Percentiles rank a stretch among this genome's conserved stretches.
Evolutionary conservation across 1,140 invertebrate species (phyloP).

Genomic region (Brachionus sp.): DNA sequence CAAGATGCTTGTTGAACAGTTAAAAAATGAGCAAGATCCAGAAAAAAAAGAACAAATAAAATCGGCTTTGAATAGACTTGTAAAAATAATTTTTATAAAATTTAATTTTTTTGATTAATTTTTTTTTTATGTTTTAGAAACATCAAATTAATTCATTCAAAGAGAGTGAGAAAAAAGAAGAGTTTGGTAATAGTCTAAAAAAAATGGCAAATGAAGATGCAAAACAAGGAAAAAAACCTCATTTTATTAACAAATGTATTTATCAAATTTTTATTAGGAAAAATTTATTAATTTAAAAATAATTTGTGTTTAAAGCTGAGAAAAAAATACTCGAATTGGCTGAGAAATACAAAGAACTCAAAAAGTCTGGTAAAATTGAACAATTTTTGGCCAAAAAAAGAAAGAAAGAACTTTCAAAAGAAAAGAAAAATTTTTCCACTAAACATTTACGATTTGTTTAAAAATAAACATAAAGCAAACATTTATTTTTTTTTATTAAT

Average conservation of each 20-base stretch:
- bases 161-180: constrained; percentile 62
- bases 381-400: constrained; percentile 71
- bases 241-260: constrained; percentile 77
- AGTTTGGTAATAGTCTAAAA: constrained; percentile 63
- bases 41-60: constrained; percentile 68
- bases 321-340: constrained; percentile 67
- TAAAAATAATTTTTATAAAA: constrained; percentile 49
- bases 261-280: constrained; percentile 47
- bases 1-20: constrained; percentile 57
- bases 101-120: no score
- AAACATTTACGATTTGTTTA: constrained; percentile 43
- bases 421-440: constrained; percentile 50
- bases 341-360: constrained; percentile 70
- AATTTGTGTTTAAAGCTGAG: constrained; percentile 65
- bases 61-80: constrained; percentile 69
- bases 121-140: constrained; percentile 58
- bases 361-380: constrained; percentile 68
- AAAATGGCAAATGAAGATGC: constrained; percentile 64
- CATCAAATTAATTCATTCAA: constrained; percentile 68
- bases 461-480: not conserved
- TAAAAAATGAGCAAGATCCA: constrained; percentile 66
- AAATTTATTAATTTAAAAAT: constrained; percentile 46
- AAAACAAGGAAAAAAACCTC: constrained; percentile 67
- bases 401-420: constrained; percentile 64
- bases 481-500: not conserved